Evolutionary conservation across 2,888 invertebrate genomes (phyloP), one percentile per base, ranked within the genome.

Genomic region (Cryptocephalus moraei): DNA sequence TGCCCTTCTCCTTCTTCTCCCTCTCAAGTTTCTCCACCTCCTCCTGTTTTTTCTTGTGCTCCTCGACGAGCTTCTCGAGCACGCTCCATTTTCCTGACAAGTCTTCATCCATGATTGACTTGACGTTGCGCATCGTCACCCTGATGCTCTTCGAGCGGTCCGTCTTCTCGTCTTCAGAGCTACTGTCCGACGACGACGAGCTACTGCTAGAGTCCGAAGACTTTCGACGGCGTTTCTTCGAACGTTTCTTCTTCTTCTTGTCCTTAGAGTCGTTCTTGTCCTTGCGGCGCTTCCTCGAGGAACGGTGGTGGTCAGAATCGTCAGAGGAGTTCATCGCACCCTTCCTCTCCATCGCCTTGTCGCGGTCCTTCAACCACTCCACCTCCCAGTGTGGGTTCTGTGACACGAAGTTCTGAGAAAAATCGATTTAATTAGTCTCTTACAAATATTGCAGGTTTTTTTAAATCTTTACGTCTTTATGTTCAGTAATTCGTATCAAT

Each of bases 361-460:
- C 87, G 4, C 91, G 76, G 67, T 89, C 89, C 8, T 82, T 82
- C 73, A 86, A 76, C 89, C 90, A 91, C 62, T 89, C 87, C 1
- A 83, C 82, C 67, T 91, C 91, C 84, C 89, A 91, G 60, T 87
- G 86, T 0, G 90, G 88, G 71, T 89, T 89, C 66, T 87, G 84
- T 51, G 85, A 84, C 12, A 87, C 80, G 63, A 86, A 90, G 62
- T 81, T 80, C 90, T 91, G 64, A 31, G 54, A 51, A 48, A 22
- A 22, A 22, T 22, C 6, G 22, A 22, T 22, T 22, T 6, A 6
- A 22, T 22, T 22, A 6, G 22, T 22, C n/a, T n/a, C n/a, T n/a
- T n/a, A 22, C 22, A 22, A 22, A 22, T 22, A 6, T 22, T 6
- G 22, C 22, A 6, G 6, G 22, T 22, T 2, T 22, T 22, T 22